These are phyloP conservation scores for Cliona cf. orientalis DNA, from an alignment of 37 sponge, comb jelly and placozoan species.

Conservation along the genomic window DNA sequence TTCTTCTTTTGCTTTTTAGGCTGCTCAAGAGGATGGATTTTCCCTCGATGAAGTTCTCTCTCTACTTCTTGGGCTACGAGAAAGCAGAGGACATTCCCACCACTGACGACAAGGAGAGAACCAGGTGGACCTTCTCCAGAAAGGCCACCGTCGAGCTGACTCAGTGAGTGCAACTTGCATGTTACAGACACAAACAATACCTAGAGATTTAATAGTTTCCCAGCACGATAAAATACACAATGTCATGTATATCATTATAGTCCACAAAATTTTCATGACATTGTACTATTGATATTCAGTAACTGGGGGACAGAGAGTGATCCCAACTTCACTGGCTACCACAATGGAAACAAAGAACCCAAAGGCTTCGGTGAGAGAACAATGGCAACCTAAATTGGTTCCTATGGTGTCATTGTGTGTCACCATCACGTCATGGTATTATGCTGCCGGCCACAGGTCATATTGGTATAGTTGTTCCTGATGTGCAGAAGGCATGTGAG, in stretches of 20 bases:
- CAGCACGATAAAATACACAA: neutral
- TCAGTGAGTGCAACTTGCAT: conserved; percentile 51
- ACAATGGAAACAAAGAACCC: conserved; percentile 84
- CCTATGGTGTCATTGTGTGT: neutral
- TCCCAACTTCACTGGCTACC: conserved; percentile 65
- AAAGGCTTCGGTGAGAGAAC: conserved; percentile 74
- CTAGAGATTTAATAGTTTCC: neutral
- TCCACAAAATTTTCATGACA: neutral
- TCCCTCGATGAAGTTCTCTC: conserved; percentile 79
- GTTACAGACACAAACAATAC: neutral
- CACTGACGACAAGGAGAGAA: conserved; percentile 59
- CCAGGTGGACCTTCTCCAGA: conserved; percentile 58
- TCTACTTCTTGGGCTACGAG: conserved; percentile 89
- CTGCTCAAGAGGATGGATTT: conserved; percentile 75
- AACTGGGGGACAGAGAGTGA: conserved; percentile 86
- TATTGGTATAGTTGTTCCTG: conserved; percentile 85
- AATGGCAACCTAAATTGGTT: neutral
- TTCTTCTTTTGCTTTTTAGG: too few relatives aligned
- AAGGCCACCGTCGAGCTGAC: conserved; percentile 81
- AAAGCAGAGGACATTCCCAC: conserved; percentile 77
- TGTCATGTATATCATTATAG: neutral
- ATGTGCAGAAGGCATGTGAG: conserved; percentile 86
- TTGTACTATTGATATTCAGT: too few relatives aligned
- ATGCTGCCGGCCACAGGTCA: too few relatives aligned
- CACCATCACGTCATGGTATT: neutral